Conservation (phyloP, 2,797 vertebrate species). For the Poecile montanus region DNA sequence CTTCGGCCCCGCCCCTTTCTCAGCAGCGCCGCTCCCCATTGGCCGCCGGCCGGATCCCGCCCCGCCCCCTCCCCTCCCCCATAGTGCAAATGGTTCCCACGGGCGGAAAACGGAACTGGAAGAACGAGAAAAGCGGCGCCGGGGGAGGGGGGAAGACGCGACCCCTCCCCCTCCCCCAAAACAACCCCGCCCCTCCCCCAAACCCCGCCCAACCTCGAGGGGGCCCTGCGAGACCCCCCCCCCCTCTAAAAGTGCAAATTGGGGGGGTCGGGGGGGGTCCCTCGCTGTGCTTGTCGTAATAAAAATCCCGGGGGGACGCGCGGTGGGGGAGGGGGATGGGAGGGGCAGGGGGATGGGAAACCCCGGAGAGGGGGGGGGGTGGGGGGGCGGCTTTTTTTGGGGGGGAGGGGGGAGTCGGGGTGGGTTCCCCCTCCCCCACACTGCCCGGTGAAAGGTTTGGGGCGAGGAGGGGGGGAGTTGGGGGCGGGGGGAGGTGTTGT, state of each 20-base stretch:
- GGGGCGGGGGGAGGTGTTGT: no score
- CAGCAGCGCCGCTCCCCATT: background rate
- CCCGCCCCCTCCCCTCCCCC: background rate
- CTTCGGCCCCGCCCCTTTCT: background rate
- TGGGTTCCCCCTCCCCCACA: no score
- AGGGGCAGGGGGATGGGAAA: background rate
- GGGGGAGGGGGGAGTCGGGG: background rate
- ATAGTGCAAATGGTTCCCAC: background rate
- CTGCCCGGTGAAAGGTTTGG: no score
- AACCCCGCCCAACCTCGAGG: background rate
- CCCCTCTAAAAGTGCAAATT: background rate
- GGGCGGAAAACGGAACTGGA: background rate
- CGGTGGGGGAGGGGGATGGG: background rate
- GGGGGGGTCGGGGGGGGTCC: background rate
- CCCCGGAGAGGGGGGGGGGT: background rate
- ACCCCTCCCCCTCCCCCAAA: background rate
- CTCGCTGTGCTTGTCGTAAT: background rate
- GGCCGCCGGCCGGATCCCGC: background rate
- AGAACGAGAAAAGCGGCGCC: background rate
- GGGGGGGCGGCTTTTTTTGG: background rate
- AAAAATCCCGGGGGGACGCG: background rate
- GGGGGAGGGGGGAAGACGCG: background rate
- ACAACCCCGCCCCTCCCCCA: background rate
- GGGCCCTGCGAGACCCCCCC: background rate
- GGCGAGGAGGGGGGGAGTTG: no score